Evolutionary conservation across 2,888 invertebrate species (phyloP).

Genomic region (Erebia aethiops): DNA sequence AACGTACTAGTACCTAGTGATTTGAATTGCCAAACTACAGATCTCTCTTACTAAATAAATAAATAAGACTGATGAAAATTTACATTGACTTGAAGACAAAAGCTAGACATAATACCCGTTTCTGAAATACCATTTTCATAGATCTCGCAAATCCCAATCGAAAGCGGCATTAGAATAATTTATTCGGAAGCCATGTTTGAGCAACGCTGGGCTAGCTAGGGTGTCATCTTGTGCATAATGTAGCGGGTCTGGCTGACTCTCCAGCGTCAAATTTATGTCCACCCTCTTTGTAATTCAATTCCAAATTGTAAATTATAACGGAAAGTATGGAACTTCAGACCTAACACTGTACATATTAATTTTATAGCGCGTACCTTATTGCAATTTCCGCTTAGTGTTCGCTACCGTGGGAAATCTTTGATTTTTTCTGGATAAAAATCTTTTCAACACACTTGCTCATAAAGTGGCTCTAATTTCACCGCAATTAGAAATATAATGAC

Average conservation of each 20-base stretch:
- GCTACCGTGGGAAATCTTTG: too few relatives aligned
- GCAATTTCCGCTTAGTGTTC: not conserved
- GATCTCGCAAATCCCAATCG: constrained; percentile 29
- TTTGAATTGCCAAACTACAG: too few relatives aligned
- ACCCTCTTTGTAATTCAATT: constrained; percentile 34
- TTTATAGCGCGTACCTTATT: not conserved
- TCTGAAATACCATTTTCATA: constrained; percentile 23
- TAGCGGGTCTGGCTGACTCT: constrained; percentile 50
- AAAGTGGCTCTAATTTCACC: too few relatives aligned
- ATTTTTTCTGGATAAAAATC: too few relatives aligned
- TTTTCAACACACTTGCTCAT: too few relatives aligned
- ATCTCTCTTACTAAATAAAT: too few relatives aligned
- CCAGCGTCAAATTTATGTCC: constrained; percentile 54
- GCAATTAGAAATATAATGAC: too few relatives aligned
- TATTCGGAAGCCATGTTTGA: constrained; percentile 37
- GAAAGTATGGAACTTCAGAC: constrained; percentile 5
- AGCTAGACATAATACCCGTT: not conserved
- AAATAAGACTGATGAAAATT: not conserved
- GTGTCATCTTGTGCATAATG: constrained; percentile 61
- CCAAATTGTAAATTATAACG: constrained; percentile 16
- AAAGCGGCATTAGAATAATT: constrained; percentile 38
- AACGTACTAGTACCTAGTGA: too few relatives aligned
- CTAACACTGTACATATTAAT: not conserved
- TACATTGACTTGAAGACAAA: constrained; percentile 4
- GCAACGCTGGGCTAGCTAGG: constrained; percentile 42